Evolutionary conservation across 2,888 invertebrate species (phyloP).

Genomic region (Lamellibrachia satsuma): DNA sequence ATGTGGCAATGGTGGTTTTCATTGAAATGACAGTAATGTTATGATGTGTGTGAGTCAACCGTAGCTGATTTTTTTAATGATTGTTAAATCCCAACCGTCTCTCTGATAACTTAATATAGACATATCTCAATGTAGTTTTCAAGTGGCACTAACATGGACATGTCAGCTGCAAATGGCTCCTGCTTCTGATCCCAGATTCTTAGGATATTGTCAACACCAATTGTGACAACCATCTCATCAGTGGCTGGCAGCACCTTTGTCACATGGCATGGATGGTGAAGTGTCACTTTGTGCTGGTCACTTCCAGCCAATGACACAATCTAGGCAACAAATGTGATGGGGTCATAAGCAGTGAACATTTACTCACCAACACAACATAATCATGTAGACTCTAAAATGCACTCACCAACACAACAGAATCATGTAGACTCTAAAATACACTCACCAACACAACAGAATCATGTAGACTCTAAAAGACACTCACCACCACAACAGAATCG

Average conservation of each 20-base stretch:
- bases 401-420: no score
- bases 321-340: neutral
- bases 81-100: neutral
- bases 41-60: neutral
- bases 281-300: neutral
- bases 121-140: neutral
- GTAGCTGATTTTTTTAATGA: neutral
- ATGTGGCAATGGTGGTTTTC: no score
- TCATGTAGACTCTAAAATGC: neutral
- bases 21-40: neutral
- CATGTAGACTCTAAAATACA: no score
- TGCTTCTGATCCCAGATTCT: constrained; percentile 48
- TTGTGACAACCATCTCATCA: constrained; percentile 40
- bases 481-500: no score
- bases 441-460: no score
- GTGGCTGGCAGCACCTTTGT: constrained; percentile 26
- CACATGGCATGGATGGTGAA: constrained; percentile 34
- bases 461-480: no score
- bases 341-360: neutral
- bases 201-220: constrained; percentile 49
- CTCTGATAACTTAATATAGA: neutral
- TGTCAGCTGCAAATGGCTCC: constrained; percentile 35
- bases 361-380: neutral
- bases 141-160: constrained; percentile 28
- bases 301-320: neutral